These are phyloP conservation scores for Pseudopipra pipra DNA, from an alignment of 2,113 vertebrate species.

Conservation along the genomic window DNA sequence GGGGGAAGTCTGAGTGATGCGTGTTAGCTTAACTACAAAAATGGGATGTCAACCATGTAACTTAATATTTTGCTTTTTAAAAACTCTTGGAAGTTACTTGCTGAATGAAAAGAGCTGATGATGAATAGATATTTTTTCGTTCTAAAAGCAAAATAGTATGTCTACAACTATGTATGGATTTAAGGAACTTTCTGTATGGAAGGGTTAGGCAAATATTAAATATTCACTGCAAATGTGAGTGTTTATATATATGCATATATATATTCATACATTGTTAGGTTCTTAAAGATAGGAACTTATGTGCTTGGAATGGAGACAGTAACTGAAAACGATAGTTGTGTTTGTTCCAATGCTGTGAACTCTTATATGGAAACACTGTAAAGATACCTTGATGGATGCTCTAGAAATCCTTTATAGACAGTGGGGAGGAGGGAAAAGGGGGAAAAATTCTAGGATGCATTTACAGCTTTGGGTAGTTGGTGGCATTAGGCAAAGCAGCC, in stretches of 20 bases:
- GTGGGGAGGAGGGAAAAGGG: constrained; percentile 33
- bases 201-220: background rate
- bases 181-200: background rate
- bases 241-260: background rate
- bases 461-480: constrained; percentile 66
- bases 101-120: background rate
- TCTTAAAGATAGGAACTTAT: background rate
- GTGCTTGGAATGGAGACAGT: background rate
- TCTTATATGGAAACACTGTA: background rate
- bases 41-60: background rate
- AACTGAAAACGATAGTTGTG: background rate
- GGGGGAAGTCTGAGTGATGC: constrained; percentile 13
- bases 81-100: background rate
- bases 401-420: background rate
- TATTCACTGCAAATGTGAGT: background rate
- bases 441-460: background rate
- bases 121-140: background rate
- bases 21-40: constrained; percentile 28
- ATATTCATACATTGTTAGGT: background rate
- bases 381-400: background rate
- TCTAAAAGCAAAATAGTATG: background rate
- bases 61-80: background rate
- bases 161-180: background rate
- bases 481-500: constrained; percentile 61
- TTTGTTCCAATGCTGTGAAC: background rate